These are phyloP conservation scores for Psittacara wagleri DNA, from an alignment of 2,113 vertebrate genomes.

Conservation along the genomic window DNA sequence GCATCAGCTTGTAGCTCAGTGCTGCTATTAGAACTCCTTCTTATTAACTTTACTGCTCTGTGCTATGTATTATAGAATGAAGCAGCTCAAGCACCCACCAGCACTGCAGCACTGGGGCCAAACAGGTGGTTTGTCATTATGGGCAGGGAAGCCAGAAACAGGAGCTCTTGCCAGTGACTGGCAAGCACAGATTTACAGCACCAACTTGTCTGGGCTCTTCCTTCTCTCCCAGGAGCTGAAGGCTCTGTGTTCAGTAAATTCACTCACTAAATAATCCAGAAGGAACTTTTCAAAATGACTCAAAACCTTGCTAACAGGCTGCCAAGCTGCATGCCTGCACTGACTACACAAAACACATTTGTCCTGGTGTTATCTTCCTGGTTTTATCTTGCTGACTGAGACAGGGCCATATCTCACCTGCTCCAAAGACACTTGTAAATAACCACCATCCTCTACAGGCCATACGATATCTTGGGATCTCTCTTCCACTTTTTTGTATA, in stretches of 20 bases:
- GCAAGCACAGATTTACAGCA: background rate
- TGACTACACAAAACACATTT: background rate
- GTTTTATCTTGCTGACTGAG: background rate
- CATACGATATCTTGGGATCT: background rate
- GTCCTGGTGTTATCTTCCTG: background rate
- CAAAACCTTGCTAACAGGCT: background rate
- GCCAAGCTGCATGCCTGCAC: background rate
- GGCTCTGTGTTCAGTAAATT: constrained; percentile 29
- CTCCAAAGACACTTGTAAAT: background rate
- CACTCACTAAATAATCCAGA: constrained; percentile 40
- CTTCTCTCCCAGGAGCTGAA: constrained; percentile 4
- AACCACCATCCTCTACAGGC: background rate
- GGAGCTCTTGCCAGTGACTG: background rate
- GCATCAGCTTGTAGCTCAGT: background rate
- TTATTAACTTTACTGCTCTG: background rate
- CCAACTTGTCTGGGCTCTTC: accelerated
- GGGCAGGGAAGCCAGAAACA: background rate
- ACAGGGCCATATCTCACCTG: background rate
- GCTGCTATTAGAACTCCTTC: background rate
- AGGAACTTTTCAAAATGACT: background rate
- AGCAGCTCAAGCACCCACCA: background rate
- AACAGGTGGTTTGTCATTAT: background rate
- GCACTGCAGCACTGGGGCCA: accelerated
- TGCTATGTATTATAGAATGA: background rate
- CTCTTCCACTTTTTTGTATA: background rate